These are phyloP conservation scores for Stegastes partitus DNA, from an alignment of 2,113 vertebrate species.

Conservation along the genomic window DNA sequence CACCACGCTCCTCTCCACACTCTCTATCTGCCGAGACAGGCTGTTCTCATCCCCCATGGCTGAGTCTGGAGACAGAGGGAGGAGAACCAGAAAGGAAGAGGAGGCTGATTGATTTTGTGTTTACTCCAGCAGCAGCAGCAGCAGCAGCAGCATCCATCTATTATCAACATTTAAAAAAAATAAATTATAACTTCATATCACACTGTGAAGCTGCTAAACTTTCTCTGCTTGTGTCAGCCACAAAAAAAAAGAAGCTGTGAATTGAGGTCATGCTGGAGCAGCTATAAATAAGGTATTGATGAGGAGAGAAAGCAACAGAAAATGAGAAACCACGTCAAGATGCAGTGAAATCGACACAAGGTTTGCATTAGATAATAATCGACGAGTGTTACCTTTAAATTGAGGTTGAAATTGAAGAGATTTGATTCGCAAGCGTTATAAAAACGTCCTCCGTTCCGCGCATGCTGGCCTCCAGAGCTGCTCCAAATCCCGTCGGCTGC, in stretches of 20 bases:
- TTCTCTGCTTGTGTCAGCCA: constrained; percentile 47
- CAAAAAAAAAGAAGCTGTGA: not conserved
- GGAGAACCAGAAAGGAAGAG: not conserved
- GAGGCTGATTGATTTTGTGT: not conserved
- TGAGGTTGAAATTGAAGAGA: constrained; percentile 32
- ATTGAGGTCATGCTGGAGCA: constrained; percentile 53
- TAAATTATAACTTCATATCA: constrained; percentile 1
- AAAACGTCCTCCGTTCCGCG: constrained; percentile 45
- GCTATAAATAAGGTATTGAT: constrained; percentile 59
- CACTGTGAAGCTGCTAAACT: not conserved
- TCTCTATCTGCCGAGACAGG: constrained; percentile 92
- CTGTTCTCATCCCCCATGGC: constrained; percentile 89
- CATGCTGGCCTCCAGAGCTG: constrained; percentile 59
- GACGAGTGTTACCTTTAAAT: constrained; percentile 53
- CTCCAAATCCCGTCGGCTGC: constrained; percentile 58
- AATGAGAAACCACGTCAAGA: constrained; percentile 1
- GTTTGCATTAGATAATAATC: not conserved
- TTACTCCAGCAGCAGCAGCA: not conserved
- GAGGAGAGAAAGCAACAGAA: constrained; percentile 15
- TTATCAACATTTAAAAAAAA: not conserved
- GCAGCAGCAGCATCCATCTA: not conserved
- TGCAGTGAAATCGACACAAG: not conserved
- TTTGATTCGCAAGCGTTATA: constrained; percentile 22
- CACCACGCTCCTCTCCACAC: constrained; percentile 91
- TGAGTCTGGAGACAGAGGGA: constrained; percentile 37